Conservation (phyloP, 2,113 vertebrate species). For the rat (Rattus norvegicus) region DNA sequence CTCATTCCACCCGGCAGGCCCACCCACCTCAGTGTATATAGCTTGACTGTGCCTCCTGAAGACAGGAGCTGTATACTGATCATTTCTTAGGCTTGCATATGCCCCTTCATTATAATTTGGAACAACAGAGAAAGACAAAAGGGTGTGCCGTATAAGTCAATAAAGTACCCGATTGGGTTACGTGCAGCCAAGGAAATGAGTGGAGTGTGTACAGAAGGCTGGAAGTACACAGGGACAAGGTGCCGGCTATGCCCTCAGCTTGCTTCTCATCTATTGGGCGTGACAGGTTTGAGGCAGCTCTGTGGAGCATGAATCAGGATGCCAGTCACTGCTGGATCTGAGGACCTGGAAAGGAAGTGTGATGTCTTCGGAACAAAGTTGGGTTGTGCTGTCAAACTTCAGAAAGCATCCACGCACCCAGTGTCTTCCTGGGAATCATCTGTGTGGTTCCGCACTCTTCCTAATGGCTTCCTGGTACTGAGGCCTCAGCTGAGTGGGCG, state of each 20-base stretch:
- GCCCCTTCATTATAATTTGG: not conserved
- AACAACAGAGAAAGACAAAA: not conserved
- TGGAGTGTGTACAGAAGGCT: not conserved
- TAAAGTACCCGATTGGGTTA: not conserved
- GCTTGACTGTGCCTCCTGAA: not conserved
- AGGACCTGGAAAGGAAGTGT: not conserved
- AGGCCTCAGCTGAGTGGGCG: not conserved
- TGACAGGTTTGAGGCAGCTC: not conserved
- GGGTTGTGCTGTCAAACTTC: fast-evolving
- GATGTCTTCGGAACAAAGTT: not conserved
- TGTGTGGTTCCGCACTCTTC: not conserved
- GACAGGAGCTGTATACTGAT: not conserved
- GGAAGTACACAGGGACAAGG: not conserved
- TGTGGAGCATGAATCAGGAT: not conserved
- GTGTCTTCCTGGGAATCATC: not conserved
- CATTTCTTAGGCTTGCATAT: not conserved
- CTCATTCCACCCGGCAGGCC: no score
- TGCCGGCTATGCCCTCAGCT: fast-evolving
- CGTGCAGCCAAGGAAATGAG: no score
- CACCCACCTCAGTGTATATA: no score
- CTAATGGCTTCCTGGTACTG: not conserved
- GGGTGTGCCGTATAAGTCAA: not conserved
- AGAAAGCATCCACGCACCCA: no score
- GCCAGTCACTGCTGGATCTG: not conserved
- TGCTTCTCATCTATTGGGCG: no score